Percentiles rank a stretch among this genome's conserved stretches.
Conservation (phyloP, 1,140 invertebrate genomes). For the Phocides pigmalion region DNA sequence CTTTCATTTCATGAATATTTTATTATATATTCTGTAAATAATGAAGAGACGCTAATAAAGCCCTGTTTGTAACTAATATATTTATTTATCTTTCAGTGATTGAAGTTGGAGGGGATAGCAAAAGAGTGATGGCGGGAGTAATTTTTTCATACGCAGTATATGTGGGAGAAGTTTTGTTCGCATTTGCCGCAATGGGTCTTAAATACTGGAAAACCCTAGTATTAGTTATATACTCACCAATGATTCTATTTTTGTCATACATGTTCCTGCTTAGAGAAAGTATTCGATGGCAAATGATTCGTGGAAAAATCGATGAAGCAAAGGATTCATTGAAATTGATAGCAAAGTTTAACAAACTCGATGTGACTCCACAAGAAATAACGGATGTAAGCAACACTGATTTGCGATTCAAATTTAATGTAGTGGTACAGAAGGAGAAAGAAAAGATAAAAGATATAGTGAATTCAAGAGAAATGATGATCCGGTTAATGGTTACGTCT, state of each 20-base stretch:
- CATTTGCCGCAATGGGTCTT: constrained; percentile 59
- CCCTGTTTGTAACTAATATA: not conserved
- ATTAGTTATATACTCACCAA: constrained; percentile 58
- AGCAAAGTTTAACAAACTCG: constrained; percentile 58
- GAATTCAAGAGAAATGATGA: constrained; percentile 65
- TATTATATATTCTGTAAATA: too few species aligned
- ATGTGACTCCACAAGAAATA: constrained; percentile 52
- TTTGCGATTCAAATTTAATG: constrained; percentile 58
- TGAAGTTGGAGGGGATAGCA: constrained; percentile 61
- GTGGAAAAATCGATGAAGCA: constrained; percentile 56
- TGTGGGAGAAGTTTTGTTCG: constrained; percentile 62
- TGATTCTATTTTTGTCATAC: constrained; percentile 56
- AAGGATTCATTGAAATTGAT: constrained; percentile 58
- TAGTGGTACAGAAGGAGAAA: constrained; percentile 59
- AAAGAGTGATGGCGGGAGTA: constrained; percentile 61
- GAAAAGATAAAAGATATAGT: constrained; percentile 63
- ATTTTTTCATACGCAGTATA: constrained; percentile 66
- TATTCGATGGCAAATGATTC: constrained; percentile 67
- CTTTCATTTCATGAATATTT: too few species aligned
- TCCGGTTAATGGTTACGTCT: constrained; percentile 64
- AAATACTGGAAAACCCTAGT: constrained; percentile 66
- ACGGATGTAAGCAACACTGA: constrained; percentile 52
- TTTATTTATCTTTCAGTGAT: constrained; percentile 64
- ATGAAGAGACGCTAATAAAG: too few species aligned
- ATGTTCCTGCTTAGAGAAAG: constrained; percentile 60